Base-by-base conservation (phyloP, 1,140 invertebrate species). In the Ridgeia piscesae region DNA sequence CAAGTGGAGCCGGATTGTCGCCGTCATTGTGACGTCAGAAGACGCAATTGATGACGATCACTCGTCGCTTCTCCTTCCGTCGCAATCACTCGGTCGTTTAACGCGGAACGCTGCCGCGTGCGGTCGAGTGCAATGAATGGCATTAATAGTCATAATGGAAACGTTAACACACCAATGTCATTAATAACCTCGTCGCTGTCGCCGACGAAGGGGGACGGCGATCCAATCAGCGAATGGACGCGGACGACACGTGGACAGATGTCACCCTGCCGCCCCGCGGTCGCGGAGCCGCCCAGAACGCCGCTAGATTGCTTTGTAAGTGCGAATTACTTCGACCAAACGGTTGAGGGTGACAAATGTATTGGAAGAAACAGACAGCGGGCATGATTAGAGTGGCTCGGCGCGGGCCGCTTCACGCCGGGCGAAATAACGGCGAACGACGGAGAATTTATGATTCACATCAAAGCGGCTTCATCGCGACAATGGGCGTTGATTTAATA, bases 101-200 rank as follows among this genome's bases (percentile, higher is more conserved):
- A 9, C 11, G 58, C 58, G 58, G 58, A 77, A 77, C 58, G 58
- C 2, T 77, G 11, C 58, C 27, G 58, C 58, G 58, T 31, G 58
- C 58, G 27, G 58, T 77, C 58, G 58, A 77, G 58, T 77, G 58
- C 58, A 77, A 77, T 77, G 58, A 77, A 14, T 77, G 27, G 58
- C 27, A 77, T 77, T 77, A 77, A 77, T 77, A 77, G 58, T 77
- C 58, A 77, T 77, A 77, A 77, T 77, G 58, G 58, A 77, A 77
- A 77, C 58, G 58, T 77, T 77, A 77, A 77, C 58, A 77, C 58
- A 21, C 17, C 58, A 17, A 77, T 77, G 58, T 77, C 58, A 77
- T 77, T 77, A 77, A 77, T 77, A 77, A 77, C 58, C 58, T 9
- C 58, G 27, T 17, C 58, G 4, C 58, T 31, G 58, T 77, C 58